These are phyloP conservation scores for Hippocampus mohnikei DNA, from an alignment of 2,113 vertebrate species.

Conservation along the genomic window DNA sequence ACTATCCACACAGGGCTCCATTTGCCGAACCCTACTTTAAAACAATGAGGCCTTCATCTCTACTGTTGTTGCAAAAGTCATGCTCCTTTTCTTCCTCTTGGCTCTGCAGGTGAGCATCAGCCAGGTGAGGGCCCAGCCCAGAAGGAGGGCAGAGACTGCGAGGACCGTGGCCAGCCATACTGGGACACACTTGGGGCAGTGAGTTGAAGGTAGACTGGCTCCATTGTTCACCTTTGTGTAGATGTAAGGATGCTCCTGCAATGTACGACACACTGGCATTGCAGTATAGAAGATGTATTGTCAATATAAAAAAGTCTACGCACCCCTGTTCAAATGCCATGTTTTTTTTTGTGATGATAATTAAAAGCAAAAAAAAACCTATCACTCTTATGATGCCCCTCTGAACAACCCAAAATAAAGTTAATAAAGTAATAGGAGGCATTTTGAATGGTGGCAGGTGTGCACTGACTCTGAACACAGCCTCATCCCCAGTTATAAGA, in stretches of 20 bases:
- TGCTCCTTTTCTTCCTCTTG: slow-evolving; percentile 33
- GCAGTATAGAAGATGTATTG: neutral
- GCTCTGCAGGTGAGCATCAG: slow-evolving; percentile 51
- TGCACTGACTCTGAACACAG: too few relatives aligned
- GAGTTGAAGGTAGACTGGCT: neutral
- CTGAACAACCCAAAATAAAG: too few relatives aligned
- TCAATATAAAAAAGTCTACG: neutral
- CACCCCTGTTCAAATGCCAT: neutral
- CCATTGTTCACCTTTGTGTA: slow-evolving; percentile 79
- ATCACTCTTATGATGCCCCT: too few relatives aligned
- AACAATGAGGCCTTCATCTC: slow-evolving; percentile 51
- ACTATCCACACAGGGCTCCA: neutral
- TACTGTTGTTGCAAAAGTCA: neutral
- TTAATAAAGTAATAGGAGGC: too few relatives aligned
- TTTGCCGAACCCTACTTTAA: slow-evolving; percentile 23
- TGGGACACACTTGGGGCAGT: slow-evolving; percentile 40
- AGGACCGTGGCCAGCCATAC: slow-evolving; percentile 76
- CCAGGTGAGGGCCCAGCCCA: slow-evolving; percentile 65
- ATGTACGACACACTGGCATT: slow-evolving; percentile 4
- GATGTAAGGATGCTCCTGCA: slow-evolving; percentile 82
- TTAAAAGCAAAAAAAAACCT: neutral
- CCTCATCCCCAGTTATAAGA: too few relatives aligned
- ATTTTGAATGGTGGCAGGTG: too few relatives aligned
- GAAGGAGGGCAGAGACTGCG: slow-evolving; percentile 59
- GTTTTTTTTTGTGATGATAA: neutral